Conservation (phyloP, 1,140 invertebrate species). For the Riptortus pedestris region DNA sequence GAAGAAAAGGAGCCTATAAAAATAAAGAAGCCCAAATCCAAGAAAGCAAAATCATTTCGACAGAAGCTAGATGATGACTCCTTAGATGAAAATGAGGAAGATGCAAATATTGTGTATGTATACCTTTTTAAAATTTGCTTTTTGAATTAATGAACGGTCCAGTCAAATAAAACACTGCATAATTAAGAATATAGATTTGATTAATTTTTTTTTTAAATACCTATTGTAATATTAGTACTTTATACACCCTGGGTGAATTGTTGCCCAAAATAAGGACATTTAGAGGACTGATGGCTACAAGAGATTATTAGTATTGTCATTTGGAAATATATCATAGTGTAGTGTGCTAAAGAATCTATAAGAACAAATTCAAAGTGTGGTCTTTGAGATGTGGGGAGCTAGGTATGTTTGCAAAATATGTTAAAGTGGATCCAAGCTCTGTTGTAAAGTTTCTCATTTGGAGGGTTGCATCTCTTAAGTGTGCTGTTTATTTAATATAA, state of each 20-base stretch:
- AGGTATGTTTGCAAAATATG: too few relatives aligned
- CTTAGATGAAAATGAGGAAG: not conserved
- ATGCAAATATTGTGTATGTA: not conserved
- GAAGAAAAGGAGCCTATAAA: not conserved
- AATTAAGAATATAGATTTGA: not conserved
- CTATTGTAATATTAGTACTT: not conserved
- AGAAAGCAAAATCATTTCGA: not conserved
- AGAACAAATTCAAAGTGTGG: too few relatives aligned
- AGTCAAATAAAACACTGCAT: not conserved
- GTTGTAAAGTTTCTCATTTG: too few relatives aligned
- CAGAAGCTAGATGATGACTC: not conserved
- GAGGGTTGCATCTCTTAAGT: too few relatives aligned
- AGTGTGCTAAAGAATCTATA: too few relatives aligned
- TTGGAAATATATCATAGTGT: too few relatives aligned
- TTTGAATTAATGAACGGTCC: not conserved
- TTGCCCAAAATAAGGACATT: not conserved
- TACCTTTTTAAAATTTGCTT: not conserved
- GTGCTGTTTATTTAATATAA: too few relatives aligned
- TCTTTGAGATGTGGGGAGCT: too few relatives aligned
- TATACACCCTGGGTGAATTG: not conserved
- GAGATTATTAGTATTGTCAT: too few relatives aligned
- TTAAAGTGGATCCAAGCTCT: too few relatives aligned
- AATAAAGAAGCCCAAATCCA: constrained; percentile 9
- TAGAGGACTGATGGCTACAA: too few relatives aligned
- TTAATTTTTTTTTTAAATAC: not conserved